phyloP scores from a whole-genome alignment of 92 coral and sea anemone genomes.

The Isaurus tuberculatus region DNA sequence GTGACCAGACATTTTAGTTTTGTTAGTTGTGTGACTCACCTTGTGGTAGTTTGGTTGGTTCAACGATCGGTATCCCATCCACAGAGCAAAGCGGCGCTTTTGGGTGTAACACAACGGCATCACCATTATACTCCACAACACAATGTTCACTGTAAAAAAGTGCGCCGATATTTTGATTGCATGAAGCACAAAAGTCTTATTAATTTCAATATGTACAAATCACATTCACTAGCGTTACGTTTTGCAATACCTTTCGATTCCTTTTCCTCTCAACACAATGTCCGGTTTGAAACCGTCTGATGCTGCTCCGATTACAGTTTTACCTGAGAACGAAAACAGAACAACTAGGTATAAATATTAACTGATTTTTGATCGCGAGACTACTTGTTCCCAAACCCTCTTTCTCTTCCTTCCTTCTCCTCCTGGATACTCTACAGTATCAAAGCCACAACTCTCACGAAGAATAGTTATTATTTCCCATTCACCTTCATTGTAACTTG shows the following conservation, averaged over 20 bases:
- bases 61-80: slow-evolving; percentile 92
- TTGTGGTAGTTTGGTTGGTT: slow-evolving; percentile 96
- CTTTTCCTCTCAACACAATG: slow-evolving; percentile 88
- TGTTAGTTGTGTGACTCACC: slow-evolving; percentile 53
- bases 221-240: too few species aligned
- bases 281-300: slow-evolving; percentile 93
- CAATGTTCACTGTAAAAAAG: slow-evolving; percentile 84
- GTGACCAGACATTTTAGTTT: background rate
- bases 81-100: slow-evolving; percentile 91
- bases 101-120: slow-evolving; percentile 91
- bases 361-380: slow-evolving; percentile 12
- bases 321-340: slow-evolving; percentile 60
- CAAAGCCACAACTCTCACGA: too few species aligned
- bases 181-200: too few species aligned
- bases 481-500: slow-evolving; percentile 89
- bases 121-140: slow-evolving; percentile 91
- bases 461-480: background rate
- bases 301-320: slow-evolving; percentile 93
- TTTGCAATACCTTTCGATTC: slow-evolving; percentile 96
- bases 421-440: background rate
- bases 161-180: too few species aligned
- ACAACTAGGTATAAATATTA: background rate
- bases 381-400: slow-evolving; percentile 80
- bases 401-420: too few species aligned
- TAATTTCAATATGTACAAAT: too few species aligned